A percentile compares a stretch with the other conserved stretches of the same genome.
These are phyloP conservation scores for Ormia ochracea DNA, from an alignment of 2,888 invertebrate species.

Conservation along the genomic window DNA sequence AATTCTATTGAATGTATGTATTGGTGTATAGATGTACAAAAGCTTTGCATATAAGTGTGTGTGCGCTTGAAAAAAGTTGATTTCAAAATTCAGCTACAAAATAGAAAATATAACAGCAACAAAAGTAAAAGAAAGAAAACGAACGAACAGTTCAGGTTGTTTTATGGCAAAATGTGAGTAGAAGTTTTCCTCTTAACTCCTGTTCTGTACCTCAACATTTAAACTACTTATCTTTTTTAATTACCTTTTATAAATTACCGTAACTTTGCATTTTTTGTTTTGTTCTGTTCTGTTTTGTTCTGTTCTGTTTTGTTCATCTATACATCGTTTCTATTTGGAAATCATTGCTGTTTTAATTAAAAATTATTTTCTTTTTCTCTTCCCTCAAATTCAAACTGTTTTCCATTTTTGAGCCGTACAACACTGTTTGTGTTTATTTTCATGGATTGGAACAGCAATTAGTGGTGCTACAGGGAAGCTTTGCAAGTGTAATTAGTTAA, in stretches of 20 bases:
- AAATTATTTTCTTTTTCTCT: conserved; percentile 32
- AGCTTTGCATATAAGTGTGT: background rate
- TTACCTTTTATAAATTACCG: conserved; percentile 60
- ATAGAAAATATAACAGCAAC: background rate
- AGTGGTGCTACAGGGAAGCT: background rate
- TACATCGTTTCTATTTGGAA: conserved; percentile 38
- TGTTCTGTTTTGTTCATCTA: conserved; percentile 34
- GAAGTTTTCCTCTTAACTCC: background rate
- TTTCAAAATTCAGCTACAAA: background rate
- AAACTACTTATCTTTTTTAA: conserved; percentile 56
- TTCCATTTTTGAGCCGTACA: background rate
- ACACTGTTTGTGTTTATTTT: conserved; percentile 6
- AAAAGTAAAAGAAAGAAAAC: background rate
- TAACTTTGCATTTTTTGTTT: too few relatives aligned
- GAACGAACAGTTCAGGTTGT: background rate
- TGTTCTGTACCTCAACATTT: conserved; percentile 19
- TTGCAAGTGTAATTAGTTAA: background rate
- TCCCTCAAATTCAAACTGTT: conserved; percentile 22
- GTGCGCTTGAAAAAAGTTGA: background rate
- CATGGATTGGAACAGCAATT: background rate
- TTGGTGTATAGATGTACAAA: background rate
- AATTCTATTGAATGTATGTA: too few relatives aligned
- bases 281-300: too few relatives aligned
- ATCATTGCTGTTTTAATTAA: conserved; percentile 60
- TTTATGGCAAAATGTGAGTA: conserved; percentile 19